Base-by-base conservation (phyloP, 2,888 invertebrate species). In the Salpingus planirostris region DNA sequence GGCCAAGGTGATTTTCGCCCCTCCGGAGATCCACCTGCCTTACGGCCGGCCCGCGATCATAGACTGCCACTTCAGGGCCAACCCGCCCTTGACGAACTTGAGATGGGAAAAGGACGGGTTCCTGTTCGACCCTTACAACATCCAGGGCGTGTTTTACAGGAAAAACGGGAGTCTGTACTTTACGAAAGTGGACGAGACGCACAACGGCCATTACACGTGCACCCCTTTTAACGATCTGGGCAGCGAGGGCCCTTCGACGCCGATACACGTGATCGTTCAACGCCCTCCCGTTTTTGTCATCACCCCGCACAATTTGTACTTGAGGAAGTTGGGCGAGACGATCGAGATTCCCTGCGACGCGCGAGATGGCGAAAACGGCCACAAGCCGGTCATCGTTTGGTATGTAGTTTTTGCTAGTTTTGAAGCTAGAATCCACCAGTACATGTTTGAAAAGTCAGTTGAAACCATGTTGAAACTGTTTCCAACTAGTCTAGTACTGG, bases 71-170 rank as follows among this genome's bases (percentile, higher is more conserved):
- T 89, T 89, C 58, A 78, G 88, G 51, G 85, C 92, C 3, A 93
- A 92, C 68, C 95, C 93, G 10, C 87, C 91, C 5, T 69, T 92
- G 45, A 85, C 85, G 29, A 86, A 85, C 58, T 70, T 92, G 34
- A 78, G 87, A 43, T 95, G 95, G 93, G 89, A 89, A 60, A 92
- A 92, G 62, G 90, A 93, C 60, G 89, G 88, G 11, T 82, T 89
- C 50, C 74, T 88, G 1, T 91, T 86, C 62, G 89, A 91, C 59
- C 88, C 90, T 1, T 87, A 85, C 67, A 87, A 88, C 62, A 87
- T 88, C 24, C 87, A 77, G 43, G 89, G 88, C 11, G 88, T 90
- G 0, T 86, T 84, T 60, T 85, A 82, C 58, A 76, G 85, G 54
- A 70, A 79, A 51, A 91, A 90, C 61, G 90, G 90, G 30, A 88